Base-by-base conservation (phyloP, 2,797 vertebrate genomes). In the Podargus strigoides region DNA sequence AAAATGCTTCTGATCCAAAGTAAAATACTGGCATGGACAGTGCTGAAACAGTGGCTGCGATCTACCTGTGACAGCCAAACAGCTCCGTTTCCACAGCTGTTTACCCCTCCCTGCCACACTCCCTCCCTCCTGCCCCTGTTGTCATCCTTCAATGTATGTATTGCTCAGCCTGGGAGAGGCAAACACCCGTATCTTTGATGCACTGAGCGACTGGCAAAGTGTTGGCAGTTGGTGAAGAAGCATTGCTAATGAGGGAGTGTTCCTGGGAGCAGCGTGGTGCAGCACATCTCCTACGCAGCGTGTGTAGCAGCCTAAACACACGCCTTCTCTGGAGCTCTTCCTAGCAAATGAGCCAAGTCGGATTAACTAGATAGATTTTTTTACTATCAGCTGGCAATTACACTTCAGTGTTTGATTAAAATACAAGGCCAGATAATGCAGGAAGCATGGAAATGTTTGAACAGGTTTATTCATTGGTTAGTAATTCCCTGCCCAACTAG, bases 1-100 rank as follows among this genome's bases (percentile, higher is more conserved):
- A 3, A 64, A 64, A 37, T 3, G 20, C 24, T 41, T 22, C 76
- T 18, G 19, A 17, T 32, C 19, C 56, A 6, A 30, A 12, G 49
- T 66, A 0, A 41, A 64, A 32, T 1, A 3, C 41, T 6, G 37
- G 3, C 16, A 2, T 0, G 26, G 66, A 3, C 14, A 5, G 41
- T 26, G 64, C 13, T 19, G 17, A 9, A 34, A 9, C 9, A 10
- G 39, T 4, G 50, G 19, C 72, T 5, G 30, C 26, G 86, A 22
- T n/a, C 6, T 5, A 7, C 1, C 5, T 0, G 3, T 21, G 59
- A 3, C 21, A 41, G 73, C 83, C 63, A 3, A n/a, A 10, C 15
- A 22, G 58, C 52, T 42, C 39, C 3, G 5, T 10, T 37, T 37
- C 26, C 5, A 0, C 1, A 2, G 30, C 66, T 46, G 4, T 22